These are phyloP conservation scores for Lutjanus argentimaculatus DNA, from an alignment of 2,797 vertebrate genomes.

Conservation along the genomic window DNA sequence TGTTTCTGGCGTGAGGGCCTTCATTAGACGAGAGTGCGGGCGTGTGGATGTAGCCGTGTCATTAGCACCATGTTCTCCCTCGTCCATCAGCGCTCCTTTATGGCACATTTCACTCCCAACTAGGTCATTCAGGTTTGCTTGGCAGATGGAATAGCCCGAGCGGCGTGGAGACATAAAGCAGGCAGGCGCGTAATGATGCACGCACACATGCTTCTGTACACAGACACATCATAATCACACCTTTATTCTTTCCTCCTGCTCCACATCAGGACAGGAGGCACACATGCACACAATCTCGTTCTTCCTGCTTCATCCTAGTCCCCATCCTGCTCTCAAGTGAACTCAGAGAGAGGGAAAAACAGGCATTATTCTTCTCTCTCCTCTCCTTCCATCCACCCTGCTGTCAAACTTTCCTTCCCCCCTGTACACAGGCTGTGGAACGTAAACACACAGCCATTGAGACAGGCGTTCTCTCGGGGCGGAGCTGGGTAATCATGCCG, in stretches of 20 bases:
- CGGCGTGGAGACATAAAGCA: slow-evolving; percentile 33
- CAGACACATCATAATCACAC: slow-evolving; percentile 56
- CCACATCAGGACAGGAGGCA: not conserved
- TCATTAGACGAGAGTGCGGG: slow-evolving; percentile 60
- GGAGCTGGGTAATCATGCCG: slow-evolving; percentile 75
- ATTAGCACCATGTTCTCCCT: slow-evolving; percentile 69
- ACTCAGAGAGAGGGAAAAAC: not conserved
- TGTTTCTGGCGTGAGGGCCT: slow-evolving; percentile 41
- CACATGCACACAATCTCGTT: not conserved
- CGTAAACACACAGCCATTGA: slow-evolving; percentile 59
- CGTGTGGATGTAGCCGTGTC: slow-evolving; percentile 54
- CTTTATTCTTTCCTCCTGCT: not conserved
- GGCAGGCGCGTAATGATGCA: slow-evolving; percentile 47
- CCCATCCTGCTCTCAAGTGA: slow-evolving; percentile 7
- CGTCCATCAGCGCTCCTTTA: slow-evolving; percentile 68
- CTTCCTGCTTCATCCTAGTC: not conserved
- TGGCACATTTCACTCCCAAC: slow-evolving; percentile 75
- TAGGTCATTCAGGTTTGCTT: slow-evolving; percentile 66
- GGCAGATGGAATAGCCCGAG: slow-evolving; percentile 63
- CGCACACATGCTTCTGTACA: slow-evolving; percentile 30
- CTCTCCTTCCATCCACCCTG: slow-evolving; percentile 1
- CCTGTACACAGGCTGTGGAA: slow-evolving; percentile 20
- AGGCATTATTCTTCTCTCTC: slow-evolving; percentile 15
- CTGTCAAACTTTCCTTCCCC: slow-evolving; percentile 47
- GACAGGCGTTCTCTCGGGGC: slow-evolving; percentile 69